These are phyloP conservation scores for Amphiduros pacificus DNA, from an alignment of 2,888 invertebrate genomes.

Conservation along the genomic window DNA sequence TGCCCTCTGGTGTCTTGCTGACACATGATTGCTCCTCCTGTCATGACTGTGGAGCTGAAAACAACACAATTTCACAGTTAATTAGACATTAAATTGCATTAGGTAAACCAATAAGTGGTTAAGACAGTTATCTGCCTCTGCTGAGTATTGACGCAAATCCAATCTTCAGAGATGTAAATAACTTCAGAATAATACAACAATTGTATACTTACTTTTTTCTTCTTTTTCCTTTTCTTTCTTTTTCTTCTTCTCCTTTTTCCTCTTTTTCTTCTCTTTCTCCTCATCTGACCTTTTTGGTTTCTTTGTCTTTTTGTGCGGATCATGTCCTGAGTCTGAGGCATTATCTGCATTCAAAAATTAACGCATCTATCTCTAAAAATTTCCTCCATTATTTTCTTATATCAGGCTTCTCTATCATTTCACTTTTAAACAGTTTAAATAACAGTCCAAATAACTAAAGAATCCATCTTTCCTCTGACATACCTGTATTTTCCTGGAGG, in stretches of 20 bases:
- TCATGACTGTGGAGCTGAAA: too few species aligned
- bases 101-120: too few species aligned
- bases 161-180: too few species aligned
- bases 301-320: slow-evolving; percentile 36
- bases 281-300: slow-evolving; percentile 38
- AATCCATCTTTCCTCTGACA: background rate
- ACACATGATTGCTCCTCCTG: too few species aligned
- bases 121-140: too few species aligned
- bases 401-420: background rate
- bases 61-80: too few species aligned
- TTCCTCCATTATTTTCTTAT: background rate
- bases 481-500: slow-evolving; percentile 49
- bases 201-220: too few species aligned
- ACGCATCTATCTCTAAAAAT: background rate
- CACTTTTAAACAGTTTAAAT: background rate
- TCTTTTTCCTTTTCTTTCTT: slow-evolving; percentile 28
- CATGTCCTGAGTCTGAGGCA: slow-evolving; percentile 31
- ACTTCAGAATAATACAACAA: too few species aligned
- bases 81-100: too few species aligned
- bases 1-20: too few species aligned
- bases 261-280: slow-evolving; percentile 74
- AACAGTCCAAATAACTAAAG: background rate
- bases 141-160: too few species aligned
- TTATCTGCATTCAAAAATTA: slow-evolving; percentile 26
- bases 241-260: slow-evolving; percentile 84